Conservation (phyloP, 2,797 vertebrate species). For the Balearica regulorum region DNA sequence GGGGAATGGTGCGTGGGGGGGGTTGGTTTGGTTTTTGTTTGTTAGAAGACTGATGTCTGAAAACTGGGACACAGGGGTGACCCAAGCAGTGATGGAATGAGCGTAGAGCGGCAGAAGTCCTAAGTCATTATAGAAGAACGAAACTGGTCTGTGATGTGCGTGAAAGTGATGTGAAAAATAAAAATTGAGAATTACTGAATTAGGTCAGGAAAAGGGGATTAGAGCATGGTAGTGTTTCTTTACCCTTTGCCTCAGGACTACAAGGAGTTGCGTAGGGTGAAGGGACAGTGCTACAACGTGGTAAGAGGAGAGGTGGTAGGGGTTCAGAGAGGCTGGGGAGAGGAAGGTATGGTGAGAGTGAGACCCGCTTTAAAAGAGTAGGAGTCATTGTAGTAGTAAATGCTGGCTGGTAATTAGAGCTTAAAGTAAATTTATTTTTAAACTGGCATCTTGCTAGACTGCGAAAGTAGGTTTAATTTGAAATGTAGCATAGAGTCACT, state of each 20-base stretch:
- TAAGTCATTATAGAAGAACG: neutral
- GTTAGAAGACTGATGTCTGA: neutral
- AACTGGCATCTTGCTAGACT: neutral
- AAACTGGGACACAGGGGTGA: neutral
- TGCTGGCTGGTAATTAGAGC: slow-evolving; percentile 1
- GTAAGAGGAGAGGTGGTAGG: neutral
- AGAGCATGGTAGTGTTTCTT: neutral
- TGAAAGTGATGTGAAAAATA: neutral
- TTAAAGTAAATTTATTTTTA: neutral
- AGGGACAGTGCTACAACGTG: neutral
- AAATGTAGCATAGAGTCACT: neutral
- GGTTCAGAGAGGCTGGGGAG: neutral
- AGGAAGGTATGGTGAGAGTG: neutral
- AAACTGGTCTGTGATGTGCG: neutral
- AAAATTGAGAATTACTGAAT: neutral
- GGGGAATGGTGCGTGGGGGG: neutral
- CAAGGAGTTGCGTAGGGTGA: neutral
- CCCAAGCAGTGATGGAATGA: neutral
- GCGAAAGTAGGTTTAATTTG: neutral
- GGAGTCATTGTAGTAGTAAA: neutral
- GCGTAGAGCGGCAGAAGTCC: neutral
- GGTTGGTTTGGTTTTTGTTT: neutral
- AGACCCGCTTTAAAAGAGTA: neutral
- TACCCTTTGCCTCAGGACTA: neutral
- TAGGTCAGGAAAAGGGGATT: neutral